Evolutionary conservation across 2,888 invertebrate genomes (phyloP), one percentile per base, ranked within the genome.

Genomic region (Mechanitis messenoides): DNA sequence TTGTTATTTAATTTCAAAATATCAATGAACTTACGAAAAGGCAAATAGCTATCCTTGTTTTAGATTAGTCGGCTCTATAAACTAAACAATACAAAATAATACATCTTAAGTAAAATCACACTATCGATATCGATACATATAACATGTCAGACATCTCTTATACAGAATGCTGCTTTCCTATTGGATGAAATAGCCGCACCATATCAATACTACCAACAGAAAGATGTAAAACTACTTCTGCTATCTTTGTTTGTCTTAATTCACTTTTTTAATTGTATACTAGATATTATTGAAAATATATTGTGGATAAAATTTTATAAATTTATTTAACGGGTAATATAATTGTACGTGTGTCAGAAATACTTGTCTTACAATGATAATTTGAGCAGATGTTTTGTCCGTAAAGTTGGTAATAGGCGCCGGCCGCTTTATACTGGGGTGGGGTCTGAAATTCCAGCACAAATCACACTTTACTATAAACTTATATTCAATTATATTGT

Each of bases 141-240:
- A 38, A 28, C 58, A 53, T 20, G 11, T n/a, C 2, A 1, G 6
- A 42, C 76, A 67, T 65, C 68, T 63, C 73, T 74, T 57, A 56
- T n/a, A 57, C 9, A 28, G 45, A 45, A 50, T 68, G 68, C 73
- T 61, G 64, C 62, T 63, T 67, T 72, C 75, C 73, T 77, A 87
- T 87, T 87, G 87, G 87, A 73, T 58, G 74, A 56, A 56, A 68
- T 64, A 71, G 72, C 76, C 76, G 76, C 62, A 71, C 72, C 67
- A 65, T 55, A 58, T 60, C 83, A 80, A 56, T 62, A 65, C 66
- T 67, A 72, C 82, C 87, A 87, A 85, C 81, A 46, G 72, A 56
- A 66, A 61, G 38, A 55, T 59, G 58, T 35, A 62, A 67, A 65
- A 68, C 45, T 45, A 67, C 66, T 64, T 45, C 33, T 55, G 20